A percentile compares a stretch with the other conserved stretches of the same genome.
phyloP scores from a whole-genome alignment of 2,888 invertebrate genomes.

The Rhogogaster chlorosoma region DNA sequence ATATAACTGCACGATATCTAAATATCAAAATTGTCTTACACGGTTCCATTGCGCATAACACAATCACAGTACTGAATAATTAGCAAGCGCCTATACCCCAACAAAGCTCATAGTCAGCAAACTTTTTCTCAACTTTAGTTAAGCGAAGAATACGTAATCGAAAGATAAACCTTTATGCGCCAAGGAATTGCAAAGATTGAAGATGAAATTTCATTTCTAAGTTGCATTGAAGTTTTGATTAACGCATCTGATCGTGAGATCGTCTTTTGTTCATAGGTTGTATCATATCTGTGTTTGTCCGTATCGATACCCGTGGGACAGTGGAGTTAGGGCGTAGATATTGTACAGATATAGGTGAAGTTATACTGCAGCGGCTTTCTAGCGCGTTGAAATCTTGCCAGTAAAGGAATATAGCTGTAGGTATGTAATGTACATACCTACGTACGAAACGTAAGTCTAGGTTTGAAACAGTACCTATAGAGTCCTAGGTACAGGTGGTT shows the following conservation, averaged over 20 bases:
- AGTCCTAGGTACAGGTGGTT: constrained; percentile 66
- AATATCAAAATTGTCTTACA: constrained; percentile 8
- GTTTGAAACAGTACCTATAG: background rate
- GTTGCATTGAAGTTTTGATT: background rate
- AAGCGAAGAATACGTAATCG: background rate
- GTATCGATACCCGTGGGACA: constrained; percentile 30
- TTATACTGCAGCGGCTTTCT: constrained; percentile 28
- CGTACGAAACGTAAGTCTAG: constrained; percentile 28
- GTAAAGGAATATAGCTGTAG: constrained; percentile 1
- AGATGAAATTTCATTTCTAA: background rate
- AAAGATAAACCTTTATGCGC: background rate
- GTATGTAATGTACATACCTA: background rate
- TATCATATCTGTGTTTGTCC: constrained; percentile 25
- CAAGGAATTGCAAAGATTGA: background rate
- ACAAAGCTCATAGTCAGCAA: background rate
- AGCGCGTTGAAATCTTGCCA: constrained; percentile 10
- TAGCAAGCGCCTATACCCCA: background rate
- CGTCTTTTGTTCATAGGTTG: constrained; percentile 13
- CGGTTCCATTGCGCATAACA: background rate
- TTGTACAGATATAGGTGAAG: constrained; percentile 11
- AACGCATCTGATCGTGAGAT: constrained; percentile 22
- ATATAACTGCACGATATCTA: background rate
- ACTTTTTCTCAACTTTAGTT: background rate
- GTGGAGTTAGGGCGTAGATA: constrained; percentile 27
- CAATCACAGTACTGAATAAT: background rate